These are phyloP conservation scores for Varanus salvator DNA, from an alignment of 2,113 vertebrate genomes.

Conservation along the genomic window DNA sequence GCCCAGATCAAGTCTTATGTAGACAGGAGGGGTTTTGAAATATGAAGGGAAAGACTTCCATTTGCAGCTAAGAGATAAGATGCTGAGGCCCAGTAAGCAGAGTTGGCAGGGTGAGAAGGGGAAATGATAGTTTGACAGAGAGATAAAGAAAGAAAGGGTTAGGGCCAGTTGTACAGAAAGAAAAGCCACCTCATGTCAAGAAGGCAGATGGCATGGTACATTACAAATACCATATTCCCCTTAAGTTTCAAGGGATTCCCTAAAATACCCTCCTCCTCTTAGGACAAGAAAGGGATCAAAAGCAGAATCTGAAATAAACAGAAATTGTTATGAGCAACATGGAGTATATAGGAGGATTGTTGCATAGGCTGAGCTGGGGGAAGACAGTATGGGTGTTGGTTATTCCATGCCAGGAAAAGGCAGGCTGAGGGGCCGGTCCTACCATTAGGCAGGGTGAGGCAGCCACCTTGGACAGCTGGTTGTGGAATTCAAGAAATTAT, in stretches of 20 bases:
- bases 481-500: too few species aligned
- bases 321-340: background rate
- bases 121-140: conserved; percentile 3
- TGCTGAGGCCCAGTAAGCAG: too few species aligned
- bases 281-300: background rate
- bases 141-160: background rate
- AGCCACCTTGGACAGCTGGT: too few species aligned
- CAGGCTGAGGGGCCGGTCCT: too few species aligned
- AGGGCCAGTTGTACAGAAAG: conserved; percentile 6
- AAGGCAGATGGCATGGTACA: conserved; percentile 10
- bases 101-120: background rate
- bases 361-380: too few species aligned
- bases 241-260: too few species aligned
- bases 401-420: background rate
- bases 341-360: background rate
- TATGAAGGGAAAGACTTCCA: conserved; percentile 14
- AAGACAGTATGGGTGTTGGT: background rate
- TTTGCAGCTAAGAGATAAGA: background rate
- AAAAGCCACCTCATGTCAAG: background rate
- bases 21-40: conserved; percentile 5
- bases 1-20: background rate
- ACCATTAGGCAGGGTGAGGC: too few species aligned
- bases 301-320: background rate
- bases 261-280: background rate
- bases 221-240: conserved; percentile 9